phyloP scores from a whole-genome alignment of 1,140 invertebrate species.

The Rhagoletis pomonella region DNA sequence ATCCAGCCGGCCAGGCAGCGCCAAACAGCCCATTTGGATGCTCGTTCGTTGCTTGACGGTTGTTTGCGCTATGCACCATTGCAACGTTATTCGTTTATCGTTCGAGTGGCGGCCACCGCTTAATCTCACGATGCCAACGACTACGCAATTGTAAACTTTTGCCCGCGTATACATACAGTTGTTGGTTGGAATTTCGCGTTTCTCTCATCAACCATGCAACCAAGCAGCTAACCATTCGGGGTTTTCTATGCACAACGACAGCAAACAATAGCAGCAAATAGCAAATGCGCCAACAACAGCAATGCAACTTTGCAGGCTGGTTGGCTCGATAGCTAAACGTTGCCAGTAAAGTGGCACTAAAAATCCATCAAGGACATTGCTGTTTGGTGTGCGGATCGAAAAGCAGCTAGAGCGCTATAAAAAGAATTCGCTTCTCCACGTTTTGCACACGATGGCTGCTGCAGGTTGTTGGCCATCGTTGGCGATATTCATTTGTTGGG shows the following conservation, averaged over 20 bases:
- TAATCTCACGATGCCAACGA: conserved; percentile 29
- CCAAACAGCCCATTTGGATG: not conserved
- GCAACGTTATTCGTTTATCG: conserved; percentile 30
- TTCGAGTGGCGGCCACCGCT: conserved; percentile 38
- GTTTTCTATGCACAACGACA: conserved; percentile 35
- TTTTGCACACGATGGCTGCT: not conserved
- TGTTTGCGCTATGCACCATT: conserved; percentile 19
- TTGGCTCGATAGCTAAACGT: conserved; percentile 6
- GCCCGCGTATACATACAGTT: conserved; percentile 15
- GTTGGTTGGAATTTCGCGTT: conserved; percentile 8
- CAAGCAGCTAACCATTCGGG: not conserved
- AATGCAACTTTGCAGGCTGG: conserved; percentile 16
- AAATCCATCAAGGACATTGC: conserved; percentile 44
- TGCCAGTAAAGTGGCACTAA: conserved; percentile 20
- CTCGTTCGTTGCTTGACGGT: not conserved
- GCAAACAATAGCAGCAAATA: conserved; percentile 34
- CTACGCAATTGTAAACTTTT: conserved; percentile 36
- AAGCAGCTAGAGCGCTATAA: not conserved
- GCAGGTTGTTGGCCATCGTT: not conserved
- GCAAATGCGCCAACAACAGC: conserved; percentile 36
- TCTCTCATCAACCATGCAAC: conserved; percentile 39
- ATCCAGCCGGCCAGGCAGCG: conserved; percentile 7
- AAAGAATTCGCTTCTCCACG: not conserved
- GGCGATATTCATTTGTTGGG: not conserved
- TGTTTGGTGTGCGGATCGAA: conserved; percentile 30